Percentiles rank a stretch among this genome's conserved stretches.
Evolutionary conservation across 2,888 invertebrate species (phyloP).

Genomic region (Polietes domitor): DNA sequence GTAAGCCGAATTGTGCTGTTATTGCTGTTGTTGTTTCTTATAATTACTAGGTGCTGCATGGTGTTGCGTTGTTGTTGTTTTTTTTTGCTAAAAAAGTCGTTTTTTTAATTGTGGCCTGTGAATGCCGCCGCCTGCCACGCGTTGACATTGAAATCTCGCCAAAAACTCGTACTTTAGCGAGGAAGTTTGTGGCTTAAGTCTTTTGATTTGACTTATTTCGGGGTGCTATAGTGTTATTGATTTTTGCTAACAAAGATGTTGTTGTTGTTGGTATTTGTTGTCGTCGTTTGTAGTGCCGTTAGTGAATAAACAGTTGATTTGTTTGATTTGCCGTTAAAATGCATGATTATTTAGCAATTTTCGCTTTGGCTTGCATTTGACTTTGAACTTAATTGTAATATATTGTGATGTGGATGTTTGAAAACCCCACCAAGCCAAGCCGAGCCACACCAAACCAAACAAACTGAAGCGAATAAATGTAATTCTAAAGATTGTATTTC

Average conservation of each 20-base stretch:
- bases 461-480: not conserved
- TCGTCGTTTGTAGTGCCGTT: not conserved
- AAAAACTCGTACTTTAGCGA: not conserved
- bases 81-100: not conserved
- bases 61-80: not conserved
- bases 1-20: not conserved
- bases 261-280: not conserved
- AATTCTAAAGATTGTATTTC: not conserved
- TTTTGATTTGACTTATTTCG: not conserved
- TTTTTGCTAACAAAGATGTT: not conserved
- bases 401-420: not conserved
- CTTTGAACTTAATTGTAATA: conserved; percentile 1
- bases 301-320: not conserved
- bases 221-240: not conserved
- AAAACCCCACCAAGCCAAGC: too few species aligned
- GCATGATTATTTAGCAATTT: not conserved
- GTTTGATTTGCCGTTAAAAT: not conserved
- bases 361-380: not conserved
- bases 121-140: not conserved
- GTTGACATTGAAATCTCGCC: conserved; percentile 8
- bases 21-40: not conserved
- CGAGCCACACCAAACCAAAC: not conserved
- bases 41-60: not conserved
- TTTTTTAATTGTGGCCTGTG: not conserved
- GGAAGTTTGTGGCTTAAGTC: conserved; percentile 20